A percentile compares a stretch with the other conserved stretches of the same genome.
These are phyloP conservation scores for Brachypteracias leptosomus DNA, from an alignment of 2,113 vertebrate genomes.

Conservation along the genomic window DNA sequence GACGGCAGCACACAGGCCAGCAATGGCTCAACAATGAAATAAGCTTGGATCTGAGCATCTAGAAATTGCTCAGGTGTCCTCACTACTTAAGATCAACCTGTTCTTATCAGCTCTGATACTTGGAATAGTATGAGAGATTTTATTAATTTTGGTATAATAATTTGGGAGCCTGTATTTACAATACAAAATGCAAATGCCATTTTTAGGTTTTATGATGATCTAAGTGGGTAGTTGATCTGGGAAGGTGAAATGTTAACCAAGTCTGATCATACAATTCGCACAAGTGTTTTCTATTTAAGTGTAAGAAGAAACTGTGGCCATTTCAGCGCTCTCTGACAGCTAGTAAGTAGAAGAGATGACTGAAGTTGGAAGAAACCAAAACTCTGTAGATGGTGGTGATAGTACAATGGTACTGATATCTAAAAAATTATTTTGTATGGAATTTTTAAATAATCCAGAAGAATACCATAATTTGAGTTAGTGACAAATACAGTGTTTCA, in stretches of 20 bases:
- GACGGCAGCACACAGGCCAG: neutral
- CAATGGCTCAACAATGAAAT: neutral
- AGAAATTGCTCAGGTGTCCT: neutral
- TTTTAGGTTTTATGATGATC: neutral
- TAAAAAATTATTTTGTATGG: neutral
- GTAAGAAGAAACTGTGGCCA: neutral
- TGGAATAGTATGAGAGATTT: neutral
- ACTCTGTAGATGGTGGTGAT: neutral
- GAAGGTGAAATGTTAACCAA: neutral
- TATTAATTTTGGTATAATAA: neutral
- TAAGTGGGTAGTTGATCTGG: neutral
- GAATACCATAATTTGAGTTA: neutral
- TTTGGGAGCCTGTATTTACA: neutral
- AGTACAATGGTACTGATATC: neutral
- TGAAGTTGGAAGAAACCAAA: neutral
- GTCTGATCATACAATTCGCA: neutral
- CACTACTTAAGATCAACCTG: neutral
- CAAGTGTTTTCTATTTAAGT: neutral
- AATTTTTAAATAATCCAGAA: neutral
- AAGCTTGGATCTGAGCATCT: neutral
- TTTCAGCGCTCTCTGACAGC: neutral
- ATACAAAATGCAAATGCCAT: neutral
- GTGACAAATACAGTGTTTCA: neutral
- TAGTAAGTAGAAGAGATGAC: neutral
- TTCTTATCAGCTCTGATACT: neutral